Evolutionary conservation across 2,113 vertebrate genomes (phyloP).

Genomic region (Columba janthina): DNA sequence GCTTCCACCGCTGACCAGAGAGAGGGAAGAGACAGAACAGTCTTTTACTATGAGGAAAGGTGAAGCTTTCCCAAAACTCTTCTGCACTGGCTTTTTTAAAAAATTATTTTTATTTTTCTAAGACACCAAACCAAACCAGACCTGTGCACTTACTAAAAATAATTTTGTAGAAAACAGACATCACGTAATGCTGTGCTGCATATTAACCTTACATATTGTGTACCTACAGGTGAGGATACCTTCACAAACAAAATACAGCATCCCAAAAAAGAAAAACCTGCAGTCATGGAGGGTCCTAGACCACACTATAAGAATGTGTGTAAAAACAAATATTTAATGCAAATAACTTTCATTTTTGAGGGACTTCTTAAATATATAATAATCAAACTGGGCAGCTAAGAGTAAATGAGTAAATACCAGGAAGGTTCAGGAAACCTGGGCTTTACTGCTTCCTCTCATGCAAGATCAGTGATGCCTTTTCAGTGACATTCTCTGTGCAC

Average conservation of each 20-base stretch:
- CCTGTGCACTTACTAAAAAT: background rate
- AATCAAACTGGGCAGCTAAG: background rate
- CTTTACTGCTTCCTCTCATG: background rate
- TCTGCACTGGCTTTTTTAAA: background rate
- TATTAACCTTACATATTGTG: background rate
- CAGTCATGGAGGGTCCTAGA: background rate
- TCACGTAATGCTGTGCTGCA: background rate
- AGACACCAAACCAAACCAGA: background rate
- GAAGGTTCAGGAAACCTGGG: background rate
- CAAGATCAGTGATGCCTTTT: background rate
- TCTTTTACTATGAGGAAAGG: background rate
- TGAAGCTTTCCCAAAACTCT: background rate
- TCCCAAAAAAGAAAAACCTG: background rate
- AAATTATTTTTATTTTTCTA: background rate
- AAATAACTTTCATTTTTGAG: background rate
- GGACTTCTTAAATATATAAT: background rate
- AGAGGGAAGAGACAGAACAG: fast-evolving
- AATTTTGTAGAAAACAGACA: background rate
- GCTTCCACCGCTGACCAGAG: background rate
- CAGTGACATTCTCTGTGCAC: background rate
- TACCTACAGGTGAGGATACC: background rate
- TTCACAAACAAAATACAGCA: background rate
- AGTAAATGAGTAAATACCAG: background rate
- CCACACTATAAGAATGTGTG: background rate
- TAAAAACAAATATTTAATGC: background rate